Evolutionary conservation across 2,797 vertebrate species (phyloP).

Genomic region (Macrochelys suwanniensis): DNA sequence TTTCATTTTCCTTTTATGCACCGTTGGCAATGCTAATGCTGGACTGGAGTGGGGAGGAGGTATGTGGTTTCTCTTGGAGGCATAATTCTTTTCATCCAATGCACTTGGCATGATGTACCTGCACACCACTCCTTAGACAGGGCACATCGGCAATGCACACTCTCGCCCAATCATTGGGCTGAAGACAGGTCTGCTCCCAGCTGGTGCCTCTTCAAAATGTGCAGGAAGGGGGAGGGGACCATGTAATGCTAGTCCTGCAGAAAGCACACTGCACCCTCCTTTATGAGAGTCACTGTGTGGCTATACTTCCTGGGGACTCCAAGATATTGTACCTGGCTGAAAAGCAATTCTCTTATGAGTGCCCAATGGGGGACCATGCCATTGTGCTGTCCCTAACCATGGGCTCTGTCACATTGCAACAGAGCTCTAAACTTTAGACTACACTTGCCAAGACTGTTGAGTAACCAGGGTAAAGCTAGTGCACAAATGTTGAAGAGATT

Average conservation of each 20-base stretch:
- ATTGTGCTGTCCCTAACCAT: neutral
- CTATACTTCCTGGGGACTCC: neutral
- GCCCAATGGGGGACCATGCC: neutral
- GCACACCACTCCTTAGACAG: neutral
- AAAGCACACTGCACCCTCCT: neutral
- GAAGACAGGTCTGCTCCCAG: neutral
- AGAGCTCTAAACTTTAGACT: neutral
- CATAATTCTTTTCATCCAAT: neutral
- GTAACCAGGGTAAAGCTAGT: neutral
- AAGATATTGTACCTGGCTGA: neutral
- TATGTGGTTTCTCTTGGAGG: neutral
- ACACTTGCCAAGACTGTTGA: neutral
- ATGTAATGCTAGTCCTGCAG: rapidly evolving
- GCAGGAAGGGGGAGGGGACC: neutral
- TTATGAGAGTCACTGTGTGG: neutral
- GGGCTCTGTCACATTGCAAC: neutral
- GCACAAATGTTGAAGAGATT: neutral
- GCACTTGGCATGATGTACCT: neutral
- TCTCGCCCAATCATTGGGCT: neutral
- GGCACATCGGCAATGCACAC: neutral
- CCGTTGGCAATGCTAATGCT: neutral
- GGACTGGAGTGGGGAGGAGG: neutral
- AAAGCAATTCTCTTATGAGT: neutral
- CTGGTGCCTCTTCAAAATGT: neutral
- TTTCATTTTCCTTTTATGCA: neutral